Evolutionary conservation across 2,888 invertebrate species (phyloP).

Genomic region (Pteria penguin): DNA sequence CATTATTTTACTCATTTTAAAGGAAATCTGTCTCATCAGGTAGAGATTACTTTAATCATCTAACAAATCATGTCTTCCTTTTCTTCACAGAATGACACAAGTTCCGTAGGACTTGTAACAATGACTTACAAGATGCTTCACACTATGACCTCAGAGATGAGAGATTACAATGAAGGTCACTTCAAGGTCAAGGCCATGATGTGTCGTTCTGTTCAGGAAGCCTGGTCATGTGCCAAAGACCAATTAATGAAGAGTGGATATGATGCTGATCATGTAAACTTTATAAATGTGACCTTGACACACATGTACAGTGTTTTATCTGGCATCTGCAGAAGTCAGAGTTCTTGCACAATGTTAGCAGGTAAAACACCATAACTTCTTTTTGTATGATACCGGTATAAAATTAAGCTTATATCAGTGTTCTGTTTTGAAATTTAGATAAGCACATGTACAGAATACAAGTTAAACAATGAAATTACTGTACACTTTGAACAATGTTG

Average conservation of each 20-base stretch:
- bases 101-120: background rate
- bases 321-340: conserved; percentile 18
- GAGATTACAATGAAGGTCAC: conserved; percentile 8
- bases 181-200: conserved; percentile 26
- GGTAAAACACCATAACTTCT: no score
- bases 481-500: no score
- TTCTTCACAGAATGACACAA: background rate
- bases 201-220: background rate
- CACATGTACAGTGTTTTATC: background rate
- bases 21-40: no score
- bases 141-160: conserved; percentile 5
- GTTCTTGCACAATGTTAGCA: conserved; percentile 4
- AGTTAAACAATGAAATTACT: no score
- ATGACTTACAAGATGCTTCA: background rate
- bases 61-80: no score
- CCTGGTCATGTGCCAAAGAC: conserved; percentile 23
- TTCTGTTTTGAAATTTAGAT: no score
- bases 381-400: no score
- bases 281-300: conserved; percentile 10
- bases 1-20: no score
- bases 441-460: no score
- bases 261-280: background rate
- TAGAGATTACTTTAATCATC: no score
- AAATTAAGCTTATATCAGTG: no score
- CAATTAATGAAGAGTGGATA: background rate